A percentile compares a stretch with the other conserved stretches of the same genome.
Evolutionary conservation across 2,797 vertebrate genomes (phyloP).

Genomic region (Melanotaenia parkinsoni): DNA sequence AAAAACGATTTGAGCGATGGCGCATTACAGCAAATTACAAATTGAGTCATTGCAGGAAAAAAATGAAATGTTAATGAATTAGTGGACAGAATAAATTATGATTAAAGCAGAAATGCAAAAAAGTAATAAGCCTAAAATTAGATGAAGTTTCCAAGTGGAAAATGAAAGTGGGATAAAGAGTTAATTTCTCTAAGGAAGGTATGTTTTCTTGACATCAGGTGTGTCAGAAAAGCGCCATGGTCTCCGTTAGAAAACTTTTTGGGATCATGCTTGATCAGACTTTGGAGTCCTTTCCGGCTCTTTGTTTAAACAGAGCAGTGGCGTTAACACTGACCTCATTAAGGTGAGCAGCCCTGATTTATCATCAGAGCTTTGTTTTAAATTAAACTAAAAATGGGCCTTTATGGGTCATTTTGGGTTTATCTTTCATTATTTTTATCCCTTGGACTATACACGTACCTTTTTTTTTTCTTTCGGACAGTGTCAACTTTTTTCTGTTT

Average conservation of each 20-base stretch:
- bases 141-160: conserved; percentile 12
- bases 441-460: conserved; percentile 11
- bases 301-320: neutral
- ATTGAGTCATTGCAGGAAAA: conserved; percentile 5
- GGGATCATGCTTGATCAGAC: neutral
- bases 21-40: conserved; percentile 22
- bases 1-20: conserved; percentile 10
- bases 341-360: conserved; percentile 13
- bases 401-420: conserved; percentile 24
- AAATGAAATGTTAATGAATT: conserved; percentile 22
- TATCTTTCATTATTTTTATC: conserved; percentile 16
- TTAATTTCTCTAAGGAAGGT: neutral
- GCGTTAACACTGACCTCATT: conserved; percentile 25
- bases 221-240: neutral
- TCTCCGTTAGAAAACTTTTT: neutral
- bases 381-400: conserved; percentile 42
- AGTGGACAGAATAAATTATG: conserved; percentile 15
- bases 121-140: conserved; percentile 40
- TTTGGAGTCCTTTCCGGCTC: neutral
- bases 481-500: conserved; percentile 16
- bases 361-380: conserved; percentile 38
- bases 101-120: conserved; percentile 13
- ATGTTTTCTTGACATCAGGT: neutral
- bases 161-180: neutral
- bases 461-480: neutral